Conservation (phyloP, 2,888 invertebrate species). For the Chesias legatella region DNA sequence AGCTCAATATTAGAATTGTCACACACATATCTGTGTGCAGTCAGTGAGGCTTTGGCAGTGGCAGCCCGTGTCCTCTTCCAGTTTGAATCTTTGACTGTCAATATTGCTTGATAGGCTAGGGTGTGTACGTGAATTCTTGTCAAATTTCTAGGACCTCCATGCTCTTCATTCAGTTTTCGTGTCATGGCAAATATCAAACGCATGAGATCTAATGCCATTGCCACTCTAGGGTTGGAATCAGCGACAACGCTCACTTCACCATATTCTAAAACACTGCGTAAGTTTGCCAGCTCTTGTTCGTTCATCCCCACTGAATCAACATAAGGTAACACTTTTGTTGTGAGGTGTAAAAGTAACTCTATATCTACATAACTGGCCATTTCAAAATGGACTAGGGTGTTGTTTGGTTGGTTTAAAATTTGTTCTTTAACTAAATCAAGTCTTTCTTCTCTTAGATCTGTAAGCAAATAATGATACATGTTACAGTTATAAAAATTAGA, state of each 20-base stretch:
- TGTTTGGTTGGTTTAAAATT: slow-evolving; percentile 79
- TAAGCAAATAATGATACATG: too few species aligned
- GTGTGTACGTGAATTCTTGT: slow-evolving; percentile 92
- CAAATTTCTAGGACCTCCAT: slow-evolving; percentile 76
- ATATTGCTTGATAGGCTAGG: slow-evolving; percentile 91
- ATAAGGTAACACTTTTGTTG: slow-evolving; percentile 84
- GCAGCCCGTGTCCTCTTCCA: slow-evolving; percentile 91
- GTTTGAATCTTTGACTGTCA: slow-evolving; percentile 83
- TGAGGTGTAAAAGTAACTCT: slow-evolving; percentile 83
- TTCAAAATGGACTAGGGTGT: slow-evolving; percentile 89
- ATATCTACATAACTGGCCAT: slow-evolving; percentile 92
- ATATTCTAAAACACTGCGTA: slow-evolving; percentile 84
- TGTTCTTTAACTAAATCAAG: slow-evolving; percentile 84
- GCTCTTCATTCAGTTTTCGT: slow-evolving; percentile 59
- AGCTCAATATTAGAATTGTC: slow-evolving; percentile 81
- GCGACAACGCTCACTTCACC: slow-evolving; percentile 87
- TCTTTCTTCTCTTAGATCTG: slow-evolving; percentile 83
- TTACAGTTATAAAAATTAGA: too few species aligned
- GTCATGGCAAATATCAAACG: slow-evolving; percentile 56
- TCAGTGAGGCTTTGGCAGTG: slow-evolving; percentile 90
- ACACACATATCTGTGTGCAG: slow-evolving; percentile 91
- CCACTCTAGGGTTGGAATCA: slow-evolving; percentile 89
- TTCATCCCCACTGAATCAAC: slow-evolving; percentile 93
- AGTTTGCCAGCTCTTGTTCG: slow-evolving; percentile 91
- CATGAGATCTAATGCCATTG: slow-evolving; percentile 90